These are phyloP conservation scores for Sebastolobus alascanus DNA, from an alignment of 2,797 vertebrate genomes.

Conservation along the genomic window DNA sequence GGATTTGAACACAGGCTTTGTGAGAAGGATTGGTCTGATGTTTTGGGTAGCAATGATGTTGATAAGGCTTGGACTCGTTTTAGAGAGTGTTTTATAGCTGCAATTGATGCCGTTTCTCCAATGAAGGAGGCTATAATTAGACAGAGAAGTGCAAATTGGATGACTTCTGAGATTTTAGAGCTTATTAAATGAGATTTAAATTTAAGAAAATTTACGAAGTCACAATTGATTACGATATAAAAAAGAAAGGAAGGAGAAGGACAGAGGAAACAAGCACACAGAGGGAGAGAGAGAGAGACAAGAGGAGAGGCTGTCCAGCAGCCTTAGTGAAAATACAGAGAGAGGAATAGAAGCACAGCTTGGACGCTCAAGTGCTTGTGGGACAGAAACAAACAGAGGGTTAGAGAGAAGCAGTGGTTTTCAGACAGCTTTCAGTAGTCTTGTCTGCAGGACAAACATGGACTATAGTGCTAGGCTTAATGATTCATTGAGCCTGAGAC, in stretches of 20 bases:
- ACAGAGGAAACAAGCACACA: neutral
- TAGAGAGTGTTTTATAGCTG: neutral
- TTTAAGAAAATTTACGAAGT: no score
- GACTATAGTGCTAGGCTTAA: no score
- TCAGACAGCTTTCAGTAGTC: neutral
- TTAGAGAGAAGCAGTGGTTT: neutral
- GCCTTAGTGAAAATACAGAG: neutral
- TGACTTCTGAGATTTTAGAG: neutral
- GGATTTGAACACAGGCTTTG: neutral
- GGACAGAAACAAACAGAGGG: constrained; percentile 1
- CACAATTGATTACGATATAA: neutral
- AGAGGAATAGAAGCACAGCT: neutral
- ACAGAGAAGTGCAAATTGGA: neutral
- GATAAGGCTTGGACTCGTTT: neutral
- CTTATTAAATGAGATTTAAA: neutral
- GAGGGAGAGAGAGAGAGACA: neutral
- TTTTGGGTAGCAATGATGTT: neutral
- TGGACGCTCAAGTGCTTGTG: neutral
- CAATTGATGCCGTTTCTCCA: neutral
- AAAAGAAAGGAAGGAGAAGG: neutral
- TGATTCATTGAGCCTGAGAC: no score
- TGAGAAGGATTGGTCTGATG: neutral
- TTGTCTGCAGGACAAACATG: neutral
- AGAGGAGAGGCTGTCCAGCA: neutral
- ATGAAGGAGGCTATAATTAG: neutral